Evolutionary conservation across 2,888 invertebrate genomes (phyloP).

Genomic region (Papilio elwesi): DNA sequence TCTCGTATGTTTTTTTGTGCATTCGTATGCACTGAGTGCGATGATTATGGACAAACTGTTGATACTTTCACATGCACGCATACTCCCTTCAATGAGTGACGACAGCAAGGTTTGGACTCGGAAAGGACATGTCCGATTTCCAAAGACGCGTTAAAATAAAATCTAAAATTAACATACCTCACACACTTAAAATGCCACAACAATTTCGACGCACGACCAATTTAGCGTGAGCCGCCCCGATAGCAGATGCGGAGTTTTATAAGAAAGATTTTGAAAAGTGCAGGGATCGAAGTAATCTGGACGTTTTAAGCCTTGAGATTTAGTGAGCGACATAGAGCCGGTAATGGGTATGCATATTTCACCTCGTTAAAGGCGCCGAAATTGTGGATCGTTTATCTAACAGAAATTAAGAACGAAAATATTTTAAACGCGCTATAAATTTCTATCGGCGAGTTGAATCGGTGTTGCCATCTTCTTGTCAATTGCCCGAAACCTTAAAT

Average conservation of each 20-base stretch:
- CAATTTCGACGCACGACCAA: conserved; percentile 48
- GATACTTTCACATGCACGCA: too few species aligned
- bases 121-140: conserved; percentile 19
- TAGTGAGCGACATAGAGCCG: conserved; percentile 57
- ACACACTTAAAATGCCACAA: conserved; percentile 64
- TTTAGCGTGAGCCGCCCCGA: conserved; percentile 49
- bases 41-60: too few species aligned
- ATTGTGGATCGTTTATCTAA: conserved; percentile 70
- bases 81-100: neutral
- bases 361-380: conserved; percentile 73
- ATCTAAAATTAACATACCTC: conserved; percentile 71
- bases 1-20: too few species aligned
- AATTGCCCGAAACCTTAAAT: conserved; percentile 32
- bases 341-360: conserved; percentile 72
- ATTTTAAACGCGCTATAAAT: conserved; percentile 76
- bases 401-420: conserved; percentile 79
- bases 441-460: conserved; percentile 63
- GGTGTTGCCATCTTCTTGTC: conserved; percentile 61
- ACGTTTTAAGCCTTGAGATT: conserved; percentile 60
- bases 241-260: conserved; percentile 35
- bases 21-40: too few species aligned
- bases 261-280: conserved; percentile 37
- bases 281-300: conserved; percentile 52
- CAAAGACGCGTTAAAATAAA: conserved; percentile 62
- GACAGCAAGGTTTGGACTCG: neutral